Percentiles rank a stretch among this genome's conserved stretches.
Evolutionary conservation across 2,113 vertebrate genomes (phyloP).

Genomic region (Hippocampus guttulatus): DNA sequence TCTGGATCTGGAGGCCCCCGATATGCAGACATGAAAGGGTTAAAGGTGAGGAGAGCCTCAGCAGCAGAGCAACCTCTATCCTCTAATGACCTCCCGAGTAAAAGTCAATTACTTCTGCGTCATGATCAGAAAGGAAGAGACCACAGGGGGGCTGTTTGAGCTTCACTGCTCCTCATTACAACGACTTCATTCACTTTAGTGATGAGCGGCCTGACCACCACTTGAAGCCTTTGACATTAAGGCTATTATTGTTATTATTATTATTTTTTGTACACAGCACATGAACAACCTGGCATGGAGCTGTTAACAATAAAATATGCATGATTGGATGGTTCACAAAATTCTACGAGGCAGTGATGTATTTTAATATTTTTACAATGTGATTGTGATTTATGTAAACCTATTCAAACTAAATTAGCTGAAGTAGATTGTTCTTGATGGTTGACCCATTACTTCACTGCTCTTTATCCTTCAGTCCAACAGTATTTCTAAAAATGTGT

Average conservation of each 20-base stretch:
- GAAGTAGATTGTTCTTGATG: too few relatives aligned
- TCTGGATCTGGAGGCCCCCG: slow-evolving; percentile 12
- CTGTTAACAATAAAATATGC: background rate
- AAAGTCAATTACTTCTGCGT: slow-evolving; percentile 78
- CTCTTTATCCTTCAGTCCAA: too few relatives aligned
- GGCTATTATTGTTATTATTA: background rate
- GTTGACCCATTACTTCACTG: too few relatives aligned
- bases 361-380: too few relatives aligned
- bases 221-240: background rate
- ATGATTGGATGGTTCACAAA: background rate
- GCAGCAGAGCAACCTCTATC: slow-evolving; percentile 61
- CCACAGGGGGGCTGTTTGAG: slow-evolving; percentile 58
- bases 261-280: background rate
- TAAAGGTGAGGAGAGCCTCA: slow-evolving; percentile 57
- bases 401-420: too few relatives aligned
- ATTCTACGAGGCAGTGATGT: too few relatives aligned
- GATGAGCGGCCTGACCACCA: slow-evolving; percentile 7
- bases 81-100: slow-evolving; percentile 69
- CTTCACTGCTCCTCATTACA: slow-evolving; percentile 64
- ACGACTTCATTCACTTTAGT: slow-evolving; percentile 32
- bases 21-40: slow-evolving; percentile 66
- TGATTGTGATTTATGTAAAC: too few relatives aligned
- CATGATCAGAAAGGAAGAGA: slow-evolving; percentile 66
- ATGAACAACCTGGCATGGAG: background rate
- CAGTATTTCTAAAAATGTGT: too few relatives aligned